Base-by-base conservation (phyloP, 2,797 vertebrate species). In the Pteropus rufus region DNA sequence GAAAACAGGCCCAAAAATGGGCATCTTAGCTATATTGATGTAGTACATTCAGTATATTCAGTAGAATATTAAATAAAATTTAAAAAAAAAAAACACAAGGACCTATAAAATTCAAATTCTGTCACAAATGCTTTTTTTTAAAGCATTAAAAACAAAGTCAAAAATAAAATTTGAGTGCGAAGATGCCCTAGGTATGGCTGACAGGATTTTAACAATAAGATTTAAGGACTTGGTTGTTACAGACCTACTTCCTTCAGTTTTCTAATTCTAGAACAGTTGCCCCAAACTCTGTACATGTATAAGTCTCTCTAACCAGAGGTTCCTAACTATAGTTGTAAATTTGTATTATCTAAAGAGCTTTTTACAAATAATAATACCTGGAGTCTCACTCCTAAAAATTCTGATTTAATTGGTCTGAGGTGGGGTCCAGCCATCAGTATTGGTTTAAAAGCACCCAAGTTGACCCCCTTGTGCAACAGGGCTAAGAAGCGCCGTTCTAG, bases 141-240 rank as follows among this genome's bases (percentile, higher is more conserved):
- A 14, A 62, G 77, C 34, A 75, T 93, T 91, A 80, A 85, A 87
- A 95, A 91, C 31, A 75, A 86, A 89, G 36, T 72, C 2, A 72
- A 75, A 91, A 49, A 60, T 80, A 80, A 81, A 94, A 49, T 31
- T 60, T 89, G 19, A 87, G 14, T 31, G 58, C n/a, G 79, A 67
- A 93, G 64, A 87, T 62, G 15, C 46, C 21, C 34, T 41, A 44
- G n/a, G 15, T 10, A 29, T 88, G 19, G 5, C 24, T 82, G 4
- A 72, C 15, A 72, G 16, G 3, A 73, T n/a, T 86, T n/a, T 52
- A 87, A 75, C 34, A 77, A 62, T 67, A 34, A 39, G 21, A 77
- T 36, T 82, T 81, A 87, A 67, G 64, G 24, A 72, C 54, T 46
- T 58, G 19, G 49, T 39, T 77, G 31, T 34, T 46, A 91, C 7